Percentiles rank a stretch among this genome's conserved stretches.
Conservation (phyloP, 2,888 invertebrate genomes). For the Frankliniella fusca region DNA sequence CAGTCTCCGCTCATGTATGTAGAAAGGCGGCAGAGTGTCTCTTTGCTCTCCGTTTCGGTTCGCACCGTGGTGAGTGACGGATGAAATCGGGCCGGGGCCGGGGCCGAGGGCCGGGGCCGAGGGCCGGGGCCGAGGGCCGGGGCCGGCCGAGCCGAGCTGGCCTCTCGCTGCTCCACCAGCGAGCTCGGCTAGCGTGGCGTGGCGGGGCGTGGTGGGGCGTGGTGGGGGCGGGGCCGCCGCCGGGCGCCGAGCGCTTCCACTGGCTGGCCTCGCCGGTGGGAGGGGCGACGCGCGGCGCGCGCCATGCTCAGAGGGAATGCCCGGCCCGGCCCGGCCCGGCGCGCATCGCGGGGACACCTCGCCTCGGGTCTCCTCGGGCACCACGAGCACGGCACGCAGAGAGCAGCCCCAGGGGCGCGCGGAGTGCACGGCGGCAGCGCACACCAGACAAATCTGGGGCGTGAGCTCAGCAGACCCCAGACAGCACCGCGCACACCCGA, state of each 20-base stretch:
- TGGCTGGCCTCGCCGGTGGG: conserved; percentile 24
- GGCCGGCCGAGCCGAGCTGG: background rate
- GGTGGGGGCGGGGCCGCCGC: conserved; percentile 12
- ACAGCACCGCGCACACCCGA: background rate
- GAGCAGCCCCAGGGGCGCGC: background rate
- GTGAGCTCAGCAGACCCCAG: background rate
- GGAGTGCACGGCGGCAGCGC: background rate
- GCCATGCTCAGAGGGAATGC: background rate
- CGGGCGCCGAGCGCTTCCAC: conserved; percentile 5
- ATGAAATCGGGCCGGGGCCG: background rate
- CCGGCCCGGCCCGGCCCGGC: background rate
- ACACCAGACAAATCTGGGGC: too few species aligned
- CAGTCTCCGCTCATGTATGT: too few species aligned
- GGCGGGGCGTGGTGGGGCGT: background rate
- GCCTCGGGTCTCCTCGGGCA: too few species aligned
- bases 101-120: too few species aligned
- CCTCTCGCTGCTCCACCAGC: background rate
- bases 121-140: too few species aligned
- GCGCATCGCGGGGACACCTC: too few species aligned
- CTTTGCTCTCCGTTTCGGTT: background rate
- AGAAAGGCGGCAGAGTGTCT: background rate
- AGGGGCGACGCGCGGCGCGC: conserved; percentile 18
- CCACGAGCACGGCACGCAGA: background rate
- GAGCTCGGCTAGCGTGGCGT: background rate
- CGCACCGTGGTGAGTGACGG: too few species aligned